Conservation (phyloP, 2,113 vertebrate species). For the Crotalus helleri region DNA sequence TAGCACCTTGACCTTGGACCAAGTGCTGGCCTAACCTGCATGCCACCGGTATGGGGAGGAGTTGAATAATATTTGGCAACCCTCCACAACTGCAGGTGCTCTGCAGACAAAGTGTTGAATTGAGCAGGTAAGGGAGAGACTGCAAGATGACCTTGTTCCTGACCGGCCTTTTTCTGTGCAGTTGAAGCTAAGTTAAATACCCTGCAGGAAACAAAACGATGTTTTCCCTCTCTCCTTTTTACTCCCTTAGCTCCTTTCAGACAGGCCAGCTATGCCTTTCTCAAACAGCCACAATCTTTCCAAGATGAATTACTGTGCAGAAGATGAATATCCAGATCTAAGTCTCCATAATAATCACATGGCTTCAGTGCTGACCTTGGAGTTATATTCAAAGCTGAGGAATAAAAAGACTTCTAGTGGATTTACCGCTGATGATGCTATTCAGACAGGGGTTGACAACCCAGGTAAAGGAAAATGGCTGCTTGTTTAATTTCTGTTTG, state of each 20-base stretch:
- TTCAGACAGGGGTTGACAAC: conserved; percentile 95
- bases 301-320: conserved; percentile 77
- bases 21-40: background rate
- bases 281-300: conserved; percentile 89
- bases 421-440: conserved; percentile 89
- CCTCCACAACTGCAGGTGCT: background rate
- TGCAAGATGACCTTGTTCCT: conserved; percentile 64
- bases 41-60: background rate
- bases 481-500: conserved; percentile 49
- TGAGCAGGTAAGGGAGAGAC: background rate
- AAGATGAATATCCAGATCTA: conserved; percentile 88
- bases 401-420: conserved; percentile 84
- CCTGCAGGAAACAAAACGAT: conserved; percentile 25
- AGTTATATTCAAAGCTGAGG: conserved; percentile 81
- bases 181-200: background rate
- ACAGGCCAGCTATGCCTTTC: conserved; percentile 89
- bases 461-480: conserved; percentile 76
- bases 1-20: background rate
- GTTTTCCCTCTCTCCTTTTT: conserved; percentile 22
- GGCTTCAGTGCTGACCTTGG: conserved; percentile 85
- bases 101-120: background rate
- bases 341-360: conserved; percentile 93
- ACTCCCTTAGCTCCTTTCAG: conserved; percentile 51
- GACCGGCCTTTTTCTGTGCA: background rate
- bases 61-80: background rate